Percentiles rank a stretch among this genome's conserved stretches.
phyloP scores from a whole-genome alignment of 2,113 vertebrate genomes.

The Charadrius vociferus region DNA sequence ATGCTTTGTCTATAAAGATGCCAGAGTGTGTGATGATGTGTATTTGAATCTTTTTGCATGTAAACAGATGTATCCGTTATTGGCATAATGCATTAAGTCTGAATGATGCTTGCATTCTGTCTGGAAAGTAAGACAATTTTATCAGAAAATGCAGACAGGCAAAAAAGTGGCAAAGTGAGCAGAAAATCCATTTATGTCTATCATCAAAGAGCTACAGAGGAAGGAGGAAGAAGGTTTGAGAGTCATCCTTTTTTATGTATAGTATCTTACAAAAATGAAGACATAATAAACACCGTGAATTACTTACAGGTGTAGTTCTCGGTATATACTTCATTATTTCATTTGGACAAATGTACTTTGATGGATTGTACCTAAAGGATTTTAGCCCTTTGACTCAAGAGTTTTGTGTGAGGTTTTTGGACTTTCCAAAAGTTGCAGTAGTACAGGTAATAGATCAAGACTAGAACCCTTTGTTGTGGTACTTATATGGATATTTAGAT shows the following conservation, averaged over 20 bases:
- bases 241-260: not conserved
- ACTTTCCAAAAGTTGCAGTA: not conserved
- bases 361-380: not conserved
- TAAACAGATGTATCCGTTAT: conserved; percentile 2
- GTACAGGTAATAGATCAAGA: not conserved
- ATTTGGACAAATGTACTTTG: not conserved
- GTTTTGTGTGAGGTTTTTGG: not conserved
- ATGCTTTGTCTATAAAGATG: conserved; percentile 1
- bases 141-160: conserved; percentile 44
- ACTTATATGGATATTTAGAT: not conserved
- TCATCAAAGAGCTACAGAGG: conserved; percentile 12
- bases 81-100: conserved; percentile 21
- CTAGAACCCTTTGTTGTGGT: not conserved
- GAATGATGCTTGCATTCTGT: not conserved
- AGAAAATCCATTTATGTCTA: conserved; percentile 51
- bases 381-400: not conserved
- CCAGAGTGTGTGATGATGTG: not conserved
- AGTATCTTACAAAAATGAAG: not conserved
- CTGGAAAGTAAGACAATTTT: conserved; percentile 17
- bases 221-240: conserved; percentile 6
- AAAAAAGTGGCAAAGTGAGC: conserved; percentile 42
- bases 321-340: not conserved
- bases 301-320: not conserved
- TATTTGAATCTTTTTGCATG: conserved; percentile 31
- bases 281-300: not conserved